Evolutionary conservation across 1,140 invertebrate genomes (phyloP).

Genomic region (Rhyzopertha dominica): DNA sequence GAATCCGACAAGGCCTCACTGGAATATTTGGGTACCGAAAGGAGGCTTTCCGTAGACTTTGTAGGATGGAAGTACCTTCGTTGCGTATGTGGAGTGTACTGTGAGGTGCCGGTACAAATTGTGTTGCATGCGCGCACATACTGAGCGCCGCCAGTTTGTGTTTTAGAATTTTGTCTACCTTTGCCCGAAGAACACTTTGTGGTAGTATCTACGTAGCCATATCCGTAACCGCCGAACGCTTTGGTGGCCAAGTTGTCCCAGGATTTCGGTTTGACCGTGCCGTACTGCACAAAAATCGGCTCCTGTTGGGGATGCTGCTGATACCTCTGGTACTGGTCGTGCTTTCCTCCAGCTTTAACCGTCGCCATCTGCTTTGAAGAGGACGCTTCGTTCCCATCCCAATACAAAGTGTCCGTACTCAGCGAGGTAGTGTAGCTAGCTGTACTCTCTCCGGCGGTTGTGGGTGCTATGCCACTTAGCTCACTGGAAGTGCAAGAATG

Average conservation of each 20-base stretch:
- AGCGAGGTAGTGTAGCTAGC: conserved; percentile 76
- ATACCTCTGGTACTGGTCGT: conserved; percentile 35
- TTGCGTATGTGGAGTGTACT: conserved; percentile 47
- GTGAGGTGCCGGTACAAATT: conserved; percentile 26
- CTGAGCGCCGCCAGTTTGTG: conserved; percentile 26
- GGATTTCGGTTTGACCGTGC: conserved; percentile 70
- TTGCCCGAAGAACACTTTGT: conserved; percentile 44
- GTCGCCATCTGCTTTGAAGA: conserved; percentile 42
- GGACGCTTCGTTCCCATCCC: conserved; percentile 57
- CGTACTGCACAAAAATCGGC: conserved; percentile 53
- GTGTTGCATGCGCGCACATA: conserved; percentile 33
- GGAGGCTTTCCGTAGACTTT: conserved; percentile 73
- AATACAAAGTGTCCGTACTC: conserved; percentile 78
- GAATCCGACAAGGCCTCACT: conserved; percentile 56
- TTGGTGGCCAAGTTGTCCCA: conserved; percentile 80
- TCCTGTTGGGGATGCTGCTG: conserved; percentile 46
- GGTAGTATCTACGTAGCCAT: conserved; percentile 65
- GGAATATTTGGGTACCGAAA: conserved; percentile 58
- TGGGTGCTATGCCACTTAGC: conserved; percentile 51
- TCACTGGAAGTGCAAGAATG: conserved; percentile 76
- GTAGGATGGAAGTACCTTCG: conserved; percentile 56
- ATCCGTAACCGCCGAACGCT: conserved; percentile 75
- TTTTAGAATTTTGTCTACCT: conserved; percentile 22
- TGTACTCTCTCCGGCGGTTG: conserved; percentile 59
- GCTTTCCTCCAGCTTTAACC: conserved; percentile 42